A percentile compares a stretch with the other conserved stretches of the same genome.
Evolutionary conservation across 92 coral and sea anemone genomes (phyloP).

Genomic region (Palythoa grandis): DNA sequence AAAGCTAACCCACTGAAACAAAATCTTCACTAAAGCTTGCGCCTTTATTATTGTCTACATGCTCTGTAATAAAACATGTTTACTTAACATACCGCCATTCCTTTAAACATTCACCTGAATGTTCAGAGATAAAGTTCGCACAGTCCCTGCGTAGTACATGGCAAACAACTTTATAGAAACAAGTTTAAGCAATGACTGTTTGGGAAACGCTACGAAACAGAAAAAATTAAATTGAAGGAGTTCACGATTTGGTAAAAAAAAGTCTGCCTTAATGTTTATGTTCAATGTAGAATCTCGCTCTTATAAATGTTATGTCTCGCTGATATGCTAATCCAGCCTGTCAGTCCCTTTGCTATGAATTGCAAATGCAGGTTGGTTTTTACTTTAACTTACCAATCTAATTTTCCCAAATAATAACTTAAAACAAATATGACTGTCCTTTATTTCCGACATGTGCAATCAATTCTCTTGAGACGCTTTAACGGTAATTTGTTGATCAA

Average conservation of each 20-base stretch:
- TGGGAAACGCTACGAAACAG: neutral
- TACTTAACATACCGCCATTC: neutral
- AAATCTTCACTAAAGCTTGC: neutral
- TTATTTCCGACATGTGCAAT: neutral
- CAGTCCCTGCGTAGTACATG: neutral
- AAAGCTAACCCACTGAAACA: neutral
- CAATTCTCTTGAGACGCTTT: no score
- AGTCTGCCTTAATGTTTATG: neutral
- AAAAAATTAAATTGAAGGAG: neutral
- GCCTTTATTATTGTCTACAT: neutral
- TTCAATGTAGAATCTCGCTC: neutral
- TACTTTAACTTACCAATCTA: neutral
- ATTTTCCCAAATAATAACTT: neutral
- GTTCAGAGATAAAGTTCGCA: neutral
- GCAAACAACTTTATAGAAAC: neutral
- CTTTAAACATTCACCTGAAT: neutral
- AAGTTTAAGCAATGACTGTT: neutral
- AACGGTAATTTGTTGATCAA: no score
- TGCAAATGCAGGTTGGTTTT: neutral
- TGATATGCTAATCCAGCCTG: constrained; percentile 22
- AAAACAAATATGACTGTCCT: neutral
- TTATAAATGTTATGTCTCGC: constrained; percentile 24
- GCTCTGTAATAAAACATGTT: neutral
- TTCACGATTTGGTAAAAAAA: neutral
- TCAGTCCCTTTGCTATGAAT: neutral